Conservation (phyloP, 2,888 invertebrate genomes). For the Parasteatoda lunata region DNA sequence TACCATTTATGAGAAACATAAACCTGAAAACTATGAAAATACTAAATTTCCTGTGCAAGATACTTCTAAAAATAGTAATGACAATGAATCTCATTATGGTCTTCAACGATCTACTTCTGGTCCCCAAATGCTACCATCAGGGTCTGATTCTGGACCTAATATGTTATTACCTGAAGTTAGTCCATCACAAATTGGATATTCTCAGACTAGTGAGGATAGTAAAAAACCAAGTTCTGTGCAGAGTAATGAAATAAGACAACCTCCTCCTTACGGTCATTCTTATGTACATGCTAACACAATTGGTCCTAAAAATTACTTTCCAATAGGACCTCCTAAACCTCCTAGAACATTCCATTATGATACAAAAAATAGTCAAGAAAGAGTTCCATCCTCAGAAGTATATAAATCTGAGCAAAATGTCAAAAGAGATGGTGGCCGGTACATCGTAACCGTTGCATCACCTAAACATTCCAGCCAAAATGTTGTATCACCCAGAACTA, state of each 20-base stretch:
- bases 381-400: constrained; percentile 8
- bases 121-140: constrained; percentile 51
- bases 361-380: constrained; percentile 23
- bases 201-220: constrained; percentile 16
- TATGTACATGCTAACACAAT: constrained; percentile 4
- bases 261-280: constrained; percentile 41
- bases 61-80: constrained; percentile 15
- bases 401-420: constrained; percentile 46
- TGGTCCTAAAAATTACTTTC: constrained; percentile 40
- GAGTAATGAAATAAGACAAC: constrained; percentile 9
- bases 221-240: constrained; percentile 5
- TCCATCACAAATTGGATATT: constrained; percentile 8
- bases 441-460: constrained; percentile 67
- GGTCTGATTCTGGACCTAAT: constrained; percentile 15
- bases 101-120: constrained; percentile 62
- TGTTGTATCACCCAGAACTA: constrained; percentile 12
- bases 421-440: constrained; percentile 66
- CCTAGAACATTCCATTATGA: constrained; percentile 67
- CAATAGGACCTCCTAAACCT: constrained; percentile 67
- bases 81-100: constrained; percentile 51
- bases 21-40: constrained; percentile 39
- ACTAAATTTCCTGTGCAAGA: constrained; percentile 25
- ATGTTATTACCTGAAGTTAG: constrained; percentile 21
- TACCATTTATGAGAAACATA: constrained; percentile 39
- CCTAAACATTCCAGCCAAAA: constrained; percentile 58